phyloP scores from a whole-genome alignment of 2,113 vertebrate genomes.

The Ophthalmolycus amberensis region DNA sequence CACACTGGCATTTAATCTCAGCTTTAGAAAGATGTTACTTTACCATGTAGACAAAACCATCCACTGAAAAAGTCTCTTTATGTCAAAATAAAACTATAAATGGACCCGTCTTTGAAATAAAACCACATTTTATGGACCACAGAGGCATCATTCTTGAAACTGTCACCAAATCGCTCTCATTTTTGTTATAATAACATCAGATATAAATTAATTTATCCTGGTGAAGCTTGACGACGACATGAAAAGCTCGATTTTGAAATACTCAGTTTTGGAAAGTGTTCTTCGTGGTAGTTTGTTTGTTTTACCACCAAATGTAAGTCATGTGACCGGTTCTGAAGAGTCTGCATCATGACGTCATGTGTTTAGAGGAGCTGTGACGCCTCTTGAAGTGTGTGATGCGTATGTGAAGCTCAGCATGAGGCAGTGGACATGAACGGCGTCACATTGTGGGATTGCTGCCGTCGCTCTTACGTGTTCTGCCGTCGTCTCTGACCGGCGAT shows the following conservation, averaged over 20 bases:
- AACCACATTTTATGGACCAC: neutral
- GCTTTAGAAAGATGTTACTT: too few species aligned
- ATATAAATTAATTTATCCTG: too few species aligned
- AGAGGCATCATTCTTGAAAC: neutral
- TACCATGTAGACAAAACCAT: too few species aligned
- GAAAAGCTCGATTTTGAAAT: too few species aligned
- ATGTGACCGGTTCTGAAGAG: neutral
- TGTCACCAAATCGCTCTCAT: too few species aligned
- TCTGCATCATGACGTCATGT: neutral
- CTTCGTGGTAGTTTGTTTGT: neutral
- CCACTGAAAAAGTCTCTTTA: neutral
- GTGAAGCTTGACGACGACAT: too few species aligned
- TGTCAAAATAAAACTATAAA: neutral
- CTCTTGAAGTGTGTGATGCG: neutral
- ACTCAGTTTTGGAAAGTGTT: too few species aligned
- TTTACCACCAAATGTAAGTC: neutral
- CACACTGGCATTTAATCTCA: too few species aligned
- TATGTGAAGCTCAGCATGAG: too few species aligned
- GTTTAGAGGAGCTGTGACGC: neutral
- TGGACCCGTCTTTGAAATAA: neutral
- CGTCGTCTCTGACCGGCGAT: slow-evolving; percentile 82
- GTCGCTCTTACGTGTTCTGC: slow-evolving; percentile 87
- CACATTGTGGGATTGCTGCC: slow-evolving; percentile 3
- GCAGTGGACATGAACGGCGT: neutral
- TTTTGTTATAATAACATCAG: too few species aligned